Evolutionary conservation across 2,888 invertebrate species (phyloP), one percentile per base, ranked within the genome.

Genomic region (Dynastes tityus): DNA sequence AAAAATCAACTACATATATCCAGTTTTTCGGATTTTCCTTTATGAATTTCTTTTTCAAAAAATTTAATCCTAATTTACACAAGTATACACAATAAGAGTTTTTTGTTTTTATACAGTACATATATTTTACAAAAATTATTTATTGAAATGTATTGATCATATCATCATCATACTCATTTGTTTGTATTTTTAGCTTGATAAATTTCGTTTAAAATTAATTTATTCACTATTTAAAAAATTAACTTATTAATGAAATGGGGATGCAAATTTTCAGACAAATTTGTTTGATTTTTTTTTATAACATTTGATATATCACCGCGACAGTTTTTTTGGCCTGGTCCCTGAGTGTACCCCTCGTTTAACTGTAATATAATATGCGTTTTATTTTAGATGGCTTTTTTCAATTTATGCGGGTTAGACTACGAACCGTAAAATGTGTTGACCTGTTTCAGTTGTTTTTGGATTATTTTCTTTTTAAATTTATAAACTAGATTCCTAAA

Each of bases 321-420:
- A 88, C 88, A 87, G 87, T 88, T 89, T 45, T 45, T 45, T 87
- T 89, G 89, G 89, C 89, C 89, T 89, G 90, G 89, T 89, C 90
- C 89, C 89, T 89, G 89, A 89, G 88, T 88, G 88, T 87, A 88
- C 88, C 88, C 88, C 88, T 88, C 82, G 61, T 61, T 61, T 74
- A 53, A 45, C 8, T 45, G 45, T 45, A 45, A 74, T 32, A 73
- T 45, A 61, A 68, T 68, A 49, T 51, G 68, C 68, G 55, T 22
- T 55, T 55, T 55, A 55, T 55, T 51, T 77, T 29, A 45, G 0
- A 45, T 45, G 45, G 8, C 8, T 9, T 45, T 45, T 45, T 45
- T 11, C 27, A 51, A 29, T 53, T 27, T 27, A 55, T 73, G 16
- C 16, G 16, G 16, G 16, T 16, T 16, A 16, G 16, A 16, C 16